A percentile compares a stretch with the other conserved stretches of the same genome.
Conservation (phyloP, 2,113 vertebrate genomes). For the Zootoca vivipara region DNA sequence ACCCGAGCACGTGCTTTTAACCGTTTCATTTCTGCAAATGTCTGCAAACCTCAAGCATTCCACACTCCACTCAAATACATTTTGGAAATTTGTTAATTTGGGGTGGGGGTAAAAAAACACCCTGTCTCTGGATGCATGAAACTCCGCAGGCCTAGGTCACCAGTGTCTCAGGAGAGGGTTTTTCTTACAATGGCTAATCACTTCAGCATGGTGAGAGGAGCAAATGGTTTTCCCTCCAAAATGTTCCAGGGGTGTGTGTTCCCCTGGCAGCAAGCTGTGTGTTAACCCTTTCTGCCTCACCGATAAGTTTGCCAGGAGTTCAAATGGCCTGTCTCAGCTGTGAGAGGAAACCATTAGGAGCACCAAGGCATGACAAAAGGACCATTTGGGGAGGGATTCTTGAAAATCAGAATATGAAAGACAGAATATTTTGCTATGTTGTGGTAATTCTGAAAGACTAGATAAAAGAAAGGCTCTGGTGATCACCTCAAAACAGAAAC, state of each 20-base stretch:
- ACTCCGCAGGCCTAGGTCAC: conserved; percentile 31
- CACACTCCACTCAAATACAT: conserved; percentile 15
- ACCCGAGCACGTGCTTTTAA: neutral
- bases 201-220: conserved; percentile 28
- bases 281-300: neutral
- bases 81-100: conserved; percentile 14
- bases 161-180: conserved; percentile 21
- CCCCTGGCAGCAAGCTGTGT: neutral
- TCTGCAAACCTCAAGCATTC: conserved; percentile 8
- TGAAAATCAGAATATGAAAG: conserved; percentile 26
- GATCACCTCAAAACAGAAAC: conserved; percentile 21
- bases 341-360: conserved; percentile 44
- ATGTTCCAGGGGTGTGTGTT: neutral
- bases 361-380: conserved; percentile 33
- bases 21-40: conserved; percentile 4
- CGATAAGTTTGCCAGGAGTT: neutral
- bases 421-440: conserved; percentile 6
- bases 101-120: neutral
- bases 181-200: neutral
- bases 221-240: conserved; percentile 9
- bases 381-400: neutral
- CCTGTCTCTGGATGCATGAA: conserved; percentile 26
- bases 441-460: neutral
- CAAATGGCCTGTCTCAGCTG: conserved; percentile 8
- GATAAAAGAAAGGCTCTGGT: neutral